Percentiles rank a stretch among this genome's conserved stretches.
These are phyloP conservation scores for Tangara arthus DNA, from an alignment of 2,797 vertebrate genomes.

Conservation along the genomic window DNA sequence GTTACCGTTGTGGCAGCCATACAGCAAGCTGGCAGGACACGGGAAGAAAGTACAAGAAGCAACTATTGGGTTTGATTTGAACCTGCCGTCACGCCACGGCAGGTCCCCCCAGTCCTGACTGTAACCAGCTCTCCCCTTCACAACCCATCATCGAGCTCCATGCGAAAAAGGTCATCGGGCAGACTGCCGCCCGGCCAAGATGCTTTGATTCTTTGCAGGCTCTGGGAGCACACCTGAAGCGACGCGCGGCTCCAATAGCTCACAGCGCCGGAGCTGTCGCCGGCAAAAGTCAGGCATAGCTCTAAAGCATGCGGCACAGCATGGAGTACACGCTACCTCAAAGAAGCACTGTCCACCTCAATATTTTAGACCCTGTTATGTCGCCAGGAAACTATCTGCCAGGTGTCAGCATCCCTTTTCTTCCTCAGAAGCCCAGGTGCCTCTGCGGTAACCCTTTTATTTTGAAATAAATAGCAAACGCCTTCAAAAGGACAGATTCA, in stretches of 20 bases:
- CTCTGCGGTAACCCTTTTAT: background rate
- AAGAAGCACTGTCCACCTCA: conserved; percentile 73
- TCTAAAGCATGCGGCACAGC: conserved; percentile 71
- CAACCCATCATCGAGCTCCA: conserved; percentile 81
- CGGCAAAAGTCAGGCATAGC: conserved; percentile 78
- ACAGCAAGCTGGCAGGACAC: conserved; percentile 76
- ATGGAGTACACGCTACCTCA: conserved; percentile 73
- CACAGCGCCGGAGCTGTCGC: conserved; percentile 76
- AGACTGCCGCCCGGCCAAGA: conserved; percentile 79
- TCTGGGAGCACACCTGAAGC: conserved; percentile 85
- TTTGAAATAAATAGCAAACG: conserved; percentile 41
- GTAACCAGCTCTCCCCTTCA: conserved; percentile 90
- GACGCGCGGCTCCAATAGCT: conserved; percentile 73
- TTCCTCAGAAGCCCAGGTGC: conserved; percentile 34
- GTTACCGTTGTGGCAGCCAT: conserved; percentile 81
- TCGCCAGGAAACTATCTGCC: conserved; percentile 77
- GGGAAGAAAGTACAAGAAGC: conserved; percentile 75
- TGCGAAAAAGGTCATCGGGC: conserved; percentile 87
- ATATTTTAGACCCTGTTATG: conserved; percentile 71
- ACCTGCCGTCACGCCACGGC: conserved; percentile 77
- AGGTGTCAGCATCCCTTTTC: conserved; percentile 75
- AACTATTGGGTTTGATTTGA: conserved; percentile 81
- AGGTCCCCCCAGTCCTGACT: conserved; percentile 78
- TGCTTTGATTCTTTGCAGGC: conserved; percentile 74
- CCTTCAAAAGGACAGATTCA: conserved; percentile 16